phyloP scores from a whole-genome alignment of 2,797 vertebrate species.

The Pelochelys cantorii region DNA sequence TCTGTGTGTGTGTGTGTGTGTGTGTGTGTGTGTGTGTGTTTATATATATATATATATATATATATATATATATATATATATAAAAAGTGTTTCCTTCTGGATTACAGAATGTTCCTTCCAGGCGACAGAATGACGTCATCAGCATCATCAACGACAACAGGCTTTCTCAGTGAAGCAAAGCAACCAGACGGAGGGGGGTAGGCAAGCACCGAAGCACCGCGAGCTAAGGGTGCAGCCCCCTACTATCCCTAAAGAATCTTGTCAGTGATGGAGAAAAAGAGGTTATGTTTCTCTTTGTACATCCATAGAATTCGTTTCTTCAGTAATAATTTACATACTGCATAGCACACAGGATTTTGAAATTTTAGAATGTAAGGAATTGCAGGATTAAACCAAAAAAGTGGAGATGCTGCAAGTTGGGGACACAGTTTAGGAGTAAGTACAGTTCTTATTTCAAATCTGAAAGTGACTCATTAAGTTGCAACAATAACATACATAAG shows the following conservation, averaged over 20 bases:
- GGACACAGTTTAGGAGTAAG: not conserved
- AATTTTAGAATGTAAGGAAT: not conserved
- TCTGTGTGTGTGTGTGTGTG: no score
- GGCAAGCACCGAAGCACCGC: no score
- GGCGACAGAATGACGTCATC: no score
- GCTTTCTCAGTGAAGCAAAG: no score
- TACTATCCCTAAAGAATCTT: constrained; percentile 7
- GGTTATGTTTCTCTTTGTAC: not conserved
- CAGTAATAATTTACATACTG: not conserved
- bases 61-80: no score
- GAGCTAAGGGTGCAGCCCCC: no score
- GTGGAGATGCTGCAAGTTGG: not conserved
- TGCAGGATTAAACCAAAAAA: not conserved
- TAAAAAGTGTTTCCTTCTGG: no score
- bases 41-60: no score
- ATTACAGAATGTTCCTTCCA: no score
- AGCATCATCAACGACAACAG: no score
- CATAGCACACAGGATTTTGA: not conserved
- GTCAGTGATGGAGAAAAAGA: constrained; percentile 30
- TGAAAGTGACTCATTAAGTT: not conserved
- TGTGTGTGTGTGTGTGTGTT: no score
- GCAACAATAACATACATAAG: not conserved
- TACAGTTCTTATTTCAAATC: not conserved
- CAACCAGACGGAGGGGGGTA: no score
- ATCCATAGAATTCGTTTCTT: not conserved